Base-by-base conservation (phyloP, 2,888 invertebrate species). In the Diarsia brunnea region DNA sequence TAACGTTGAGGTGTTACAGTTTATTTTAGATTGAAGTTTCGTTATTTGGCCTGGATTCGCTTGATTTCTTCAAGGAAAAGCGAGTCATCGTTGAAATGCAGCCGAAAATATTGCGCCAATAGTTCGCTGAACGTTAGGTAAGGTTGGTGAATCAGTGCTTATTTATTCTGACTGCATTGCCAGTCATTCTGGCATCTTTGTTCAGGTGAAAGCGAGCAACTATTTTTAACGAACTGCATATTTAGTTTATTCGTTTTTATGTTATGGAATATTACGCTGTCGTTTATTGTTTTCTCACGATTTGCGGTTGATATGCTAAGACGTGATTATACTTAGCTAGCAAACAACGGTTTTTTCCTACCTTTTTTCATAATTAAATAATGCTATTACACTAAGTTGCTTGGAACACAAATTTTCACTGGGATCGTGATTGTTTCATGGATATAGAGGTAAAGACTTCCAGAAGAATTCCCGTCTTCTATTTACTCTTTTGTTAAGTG, bases 1-100 rank as follows among this genome's bases (percentile, higher is more conserved):
- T 93, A 91, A 86, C 70, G 45, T 79, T 63, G 60, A 43, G 72
- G 58, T 51, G 65, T 75, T 90, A 92, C 77, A 90, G 91, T 86
- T 79, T 82, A 86, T 85, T 90, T 91, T 92, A 69, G 84, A 69
- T 72, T 81, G 75, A 55, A 47, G 51, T 75, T 60, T 65, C 63
- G 75, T 67, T 84, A 79, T 88, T 80, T 92, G 93, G 89, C 92
- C 93, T 91, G 93, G 94, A 91, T 94, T 93, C 89, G 93, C 88
- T 93, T 93, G 91, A 94, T 93, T 94, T 94, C 92, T 91, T 92
- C 85, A 84, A 90, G 91, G 92, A 93, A 94, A 91, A 89, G 88
- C 91, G 88, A 90, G 87, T 91, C 90, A 90, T 90, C 90, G 88
- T 84, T 90, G 85, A 87, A 88, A 87, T 89, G 87, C 85, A 90